Conservation (phyloP, 2,888 invertebrate genomes). For the Eupithecia centaureata region DNA sequence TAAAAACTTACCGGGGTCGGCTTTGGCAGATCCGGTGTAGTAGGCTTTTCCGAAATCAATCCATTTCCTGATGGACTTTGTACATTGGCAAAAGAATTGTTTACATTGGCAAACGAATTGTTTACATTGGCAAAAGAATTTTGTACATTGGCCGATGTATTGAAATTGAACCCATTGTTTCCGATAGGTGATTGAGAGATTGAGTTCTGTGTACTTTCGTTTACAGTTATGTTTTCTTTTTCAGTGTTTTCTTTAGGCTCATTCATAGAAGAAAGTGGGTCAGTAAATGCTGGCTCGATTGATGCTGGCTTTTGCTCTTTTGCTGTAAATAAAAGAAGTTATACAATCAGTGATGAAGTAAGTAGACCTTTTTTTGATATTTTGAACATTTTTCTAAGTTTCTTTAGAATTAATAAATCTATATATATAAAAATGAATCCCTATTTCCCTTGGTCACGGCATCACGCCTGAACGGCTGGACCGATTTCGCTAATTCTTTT, state of each 20-base stretch:
- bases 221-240: slow-evolving; percentile 9
- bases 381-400: no score
- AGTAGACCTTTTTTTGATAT: no score
- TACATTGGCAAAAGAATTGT: slow-evolving; percentile 10
- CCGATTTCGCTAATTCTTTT: no score
- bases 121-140: slow-evolving; percentile 7
- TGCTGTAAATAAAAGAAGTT: slow-evolving; percentile 43
- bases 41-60: slow-evolving; percentile 40
- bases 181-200: slow-evolving; percentile 9
- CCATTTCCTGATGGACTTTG: slow-evolving; percentile 16
- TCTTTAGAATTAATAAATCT: no score
- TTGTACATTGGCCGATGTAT: not conserved
- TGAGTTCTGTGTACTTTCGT: slow-evolving; percentile 12
- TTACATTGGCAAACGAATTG: slow-evolving; percentile 6
- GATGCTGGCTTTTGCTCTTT: slow-evolving; percentile 53
- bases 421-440: no score
- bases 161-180: not conserved
- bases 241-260: slow-evolving; percentile 10
- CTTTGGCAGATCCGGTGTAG: slow-evolving; percentile 68
- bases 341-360: not conserved
- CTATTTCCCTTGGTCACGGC: no score
- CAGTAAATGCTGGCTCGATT: slow-evolving; percentile 48
- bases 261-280: slow-evolving; percentile 14
- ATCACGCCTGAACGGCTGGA: no score
- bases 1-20: slow-evolving; percentile 70